phyloP scores from a whole-genome alignment of 2,113 vertebrate genomes.

The Lampris incognitus region DNA sequence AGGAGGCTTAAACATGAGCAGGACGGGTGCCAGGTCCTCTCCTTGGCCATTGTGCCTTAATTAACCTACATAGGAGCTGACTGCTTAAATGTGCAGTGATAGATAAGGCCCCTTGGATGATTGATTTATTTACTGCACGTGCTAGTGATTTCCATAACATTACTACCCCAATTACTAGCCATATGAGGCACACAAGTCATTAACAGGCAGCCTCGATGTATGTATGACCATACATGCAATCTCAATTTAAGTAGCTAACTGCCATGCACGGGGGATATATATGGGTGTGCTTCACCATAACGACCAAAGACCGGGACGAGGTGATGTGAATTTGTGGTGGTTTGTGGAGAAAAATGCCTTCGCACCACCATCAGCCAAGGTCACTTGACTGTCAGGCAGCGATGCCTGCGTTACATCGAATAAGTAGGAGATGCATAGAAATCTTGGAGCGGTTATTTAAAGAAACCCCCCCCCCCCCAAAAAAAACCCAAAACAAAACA shows the following conservation, averaged over 20 bases:
- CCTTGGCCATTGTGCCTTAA: constrained; percentile 83
- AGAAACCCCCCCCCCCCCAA: constrained; percentile 8
- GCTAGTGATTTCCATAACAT: constrained; percentile 79
- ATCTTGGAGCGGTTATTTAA: constrained; percentile 59
- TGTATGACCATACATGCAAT: constrained; percentile 36
- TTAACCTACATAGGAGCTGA: constrained; percentile 83
- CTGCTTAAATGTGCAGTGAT: constrained; percentile 82
- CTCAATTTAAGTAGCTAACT: not conserved
- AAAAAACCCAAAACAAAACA: too few species aligned
- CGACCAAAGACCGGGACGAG: not conserved
- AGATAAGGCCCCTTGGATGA: constrained; percentile 83
- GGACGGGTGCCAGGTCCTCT: constrained; percentile 81
- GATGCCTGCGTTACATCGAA: constrained; percentile 14
- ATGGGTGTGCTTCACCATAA: not conserved
- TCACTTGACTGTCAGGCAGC: constrained; percentile 9
- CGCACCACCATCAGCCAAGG: constrained; percentile 22
- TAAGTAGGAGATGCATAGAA: constrained; percentile 40
- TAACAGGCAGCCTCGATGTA: constrained; percentile 48
- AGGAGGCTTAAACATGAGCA: constrained; percentile 80
- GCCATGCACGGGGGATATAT: not conserved
- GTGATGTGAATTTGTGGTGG: not conserved
- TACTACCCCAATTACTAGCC: constrained; percentile 64
- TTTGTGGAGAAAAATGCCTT: constrained; percentile 1
- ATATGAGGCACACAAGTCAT: constrained; percentile 64
- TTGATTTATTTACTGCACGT: constrained; percentile 82